These are phyloP conservation scores for Podarcis cretensis DNA, from an alignment of 2,113 vertebrate genomes.

Conservation along the genomic window DNA sequence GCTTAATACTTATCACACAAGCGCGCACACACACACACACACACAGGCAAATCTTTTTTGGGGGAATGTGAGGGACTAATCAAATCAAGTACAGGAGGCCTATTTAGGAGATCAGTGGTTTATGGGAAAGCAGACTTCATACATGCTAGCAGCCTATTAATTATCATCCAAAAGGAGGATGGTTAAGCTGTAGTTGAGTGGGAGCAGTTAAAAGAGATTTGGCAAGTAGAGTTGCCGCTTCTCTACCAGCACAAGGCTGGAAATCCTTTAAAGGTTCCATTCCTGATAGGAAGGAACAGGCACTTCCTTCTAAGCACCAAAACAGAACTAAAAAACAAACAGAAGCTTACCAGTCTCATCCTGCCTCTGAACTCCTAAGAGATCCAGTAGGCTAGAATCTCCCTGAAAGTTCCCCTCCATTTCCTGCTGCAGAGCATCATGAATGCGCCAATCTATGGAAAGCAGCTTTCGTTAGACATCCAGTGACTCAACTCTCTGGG, in stretches of 20 bases:
- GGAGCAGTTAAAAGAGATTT: background rate
- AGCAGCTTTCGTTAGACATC: background rate
- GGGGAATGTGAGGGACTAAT: background rate
- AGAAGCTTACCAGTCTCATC: background rate
- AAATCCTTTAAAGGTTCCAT: background rate
- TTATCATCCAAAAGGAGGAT: background rate
- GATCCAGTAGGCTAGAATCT: background rate
- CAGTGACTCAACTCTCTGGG: background rate
- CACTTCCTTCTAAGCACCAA: background rate
- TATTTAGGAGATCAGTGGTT: background rate
- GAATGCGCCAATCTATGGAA: background rate
- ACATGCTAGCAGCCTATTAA: background rate
- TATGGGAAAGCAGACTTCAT: background rate
- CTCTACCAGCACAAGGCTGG: background rate
- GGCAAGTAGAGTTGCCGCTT: background rate
- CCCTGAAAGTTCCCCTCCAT: background rate
- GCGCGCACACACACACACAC: background rate
- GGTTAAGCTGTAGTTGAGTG: background rate
- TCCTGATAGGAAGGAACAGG: background rate
- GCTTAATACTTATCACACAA: too few species aligned
- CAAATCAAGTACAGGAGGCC: too few species aligned
- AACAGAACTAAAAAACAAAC: background rate
- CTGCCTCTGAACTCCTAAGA: background rate
- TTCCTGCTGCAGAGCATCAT: background rate
- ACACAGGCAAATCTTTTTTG: too few species aligned